Percentiles rank a stretch among this genome's conserved stretches.
Conservation (phyloP, 2,113 vertebrate species). For the Smithornis capensis region DNA sequence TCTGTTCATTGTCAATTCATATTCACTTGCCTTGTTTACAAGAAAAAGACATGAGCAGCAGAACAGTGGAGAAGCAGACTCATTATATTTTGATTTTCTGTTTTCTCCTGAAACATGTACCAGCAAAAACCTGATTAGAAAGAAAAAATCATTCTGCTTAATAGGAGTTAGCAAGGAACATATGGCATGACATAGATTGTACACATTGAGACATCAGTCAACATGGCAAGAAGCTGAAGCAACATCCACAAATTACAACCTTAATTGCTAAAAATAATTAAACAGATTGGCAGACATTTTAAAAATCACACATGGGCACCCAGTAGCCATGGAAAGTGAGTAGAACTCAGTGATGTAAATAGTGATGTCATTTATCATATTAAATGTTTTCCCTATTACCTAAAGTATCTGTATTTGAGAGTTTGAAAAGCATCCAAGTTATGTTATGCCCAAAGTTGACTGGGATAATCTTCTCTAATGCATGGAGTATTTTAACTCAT, state of each 20-base stretch:
- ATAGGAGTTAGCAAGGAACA: conserved; percentile 32
- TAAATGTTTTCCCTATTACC: neutral
- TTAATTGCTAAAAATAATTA: conserved; percentile 64
- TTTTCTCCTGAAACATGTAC: neutral
- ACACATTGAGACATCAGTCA: conserved; percentile 53
- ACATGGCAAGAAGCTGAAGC: conserved; percentile 45
- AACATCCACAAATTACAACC: conserved; percentile 53
- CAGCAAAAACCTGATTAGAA: conserved; percentile 11
- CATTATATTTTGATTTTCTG: neutral
- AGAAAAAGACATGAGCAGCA: neutral
- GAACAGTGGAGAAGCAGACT: neutral
- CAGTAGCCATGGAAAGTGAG: conserved; percentile 1
- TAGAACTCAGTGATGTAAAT: conserved; percentile 5
- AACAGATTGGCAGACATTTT: conserved; percentile 40
- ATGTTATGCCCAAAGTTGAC: neutral
- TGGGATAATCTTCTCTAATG: neutral
- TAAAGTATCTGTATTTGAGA: neutral
- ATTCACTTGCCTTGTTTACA: neutral
- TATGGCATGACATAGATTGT: conserved; percentile 45
- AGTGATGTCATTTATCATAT: neutral
- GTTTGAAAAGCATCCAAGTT: neutral
- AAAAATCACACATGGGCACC: neutral
- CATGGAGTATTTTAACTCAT: neutral
- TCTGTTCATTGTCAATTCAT: neutral
- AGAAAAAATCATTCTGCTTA: conserved; percentile 20